These are phyloP conservation scores for Crotalus horridus DNA, from an alignment of 2,113 vertebrate species.

Conservation along the genomic window DNA sequence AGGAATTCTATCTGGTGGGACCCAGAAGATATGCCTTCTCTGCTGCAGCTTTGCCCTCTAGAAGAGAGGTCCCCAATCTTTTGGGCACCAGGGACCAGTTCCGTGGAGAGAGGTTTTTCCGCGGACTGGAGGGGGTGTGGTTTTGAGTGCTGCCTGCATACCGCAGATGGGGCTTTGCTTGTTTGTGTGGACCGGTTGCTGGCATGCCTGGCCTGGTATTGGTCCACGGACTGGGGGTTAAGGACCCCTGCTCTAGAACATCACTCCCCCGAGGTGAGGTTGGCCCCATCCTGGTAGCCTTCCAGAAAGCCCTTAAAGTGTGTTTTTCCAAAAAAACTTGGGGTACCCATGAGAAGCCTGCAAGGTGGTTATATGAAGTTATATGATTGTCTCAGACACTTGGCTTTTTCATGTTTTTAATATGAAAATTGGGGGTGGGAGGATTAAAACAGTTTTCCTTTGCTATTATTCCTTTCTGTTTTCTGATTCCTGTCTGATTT, in stretches of 20 bases:
- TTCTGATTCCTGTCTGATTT: background rate
- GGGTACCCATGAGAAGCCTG: background rate
- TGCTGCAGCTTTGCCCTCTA: background rate
- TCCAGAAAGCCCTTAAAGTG: background rate
- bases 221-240: too few species aligned
- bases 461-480: background rate
- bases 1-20: background rate
- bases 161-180: too few species aligned
- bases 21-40: background rate
- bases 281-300: background rate
- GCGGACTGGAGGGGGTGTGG: too few species aligned
- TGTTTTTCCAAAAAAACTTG: background rate
- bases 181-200: too few species aligned
- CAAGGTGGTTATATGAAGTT: background rate
- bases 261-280: background rate
- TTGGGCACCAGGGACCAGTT: too few species aligned
- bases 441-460: background rate
- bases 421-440: background rate
- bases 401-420: background rate
- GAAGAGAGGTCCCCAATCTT: background rate
- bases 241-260: background rate
- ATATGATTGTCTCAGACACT: background rate
- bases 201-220: too few species aligned
- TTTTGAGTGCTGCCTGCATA: too few species aligned
- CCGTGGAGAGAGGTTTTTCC: too few species aligned